Conservation (phyloP, 1,140 invertebrate species). For the Meloidogyne hapla region DNA sequence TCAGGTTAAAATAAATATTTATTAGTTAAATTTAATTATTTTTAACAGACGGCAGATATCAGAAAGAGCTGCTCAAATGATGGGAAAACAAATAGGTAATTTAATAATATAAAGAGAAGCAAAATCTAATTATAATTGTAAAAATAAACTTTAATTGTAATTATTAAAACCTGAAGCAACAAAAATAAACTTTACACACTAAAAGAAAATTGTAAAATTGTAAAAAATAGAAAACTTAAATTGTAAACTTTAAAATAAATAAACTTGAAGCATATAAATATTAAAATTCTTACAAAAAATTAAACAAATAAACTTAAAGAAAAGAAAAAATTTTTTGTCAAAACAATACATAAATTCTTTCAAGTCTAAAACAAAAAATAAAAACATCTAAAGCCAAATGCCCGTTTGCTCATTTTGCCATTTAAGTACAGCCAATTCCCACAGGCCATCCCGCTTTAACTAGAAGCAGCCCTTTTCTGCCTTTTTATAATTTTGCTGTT, state of each 20-base stretch:
- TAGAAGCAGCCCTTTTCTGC: background rate
- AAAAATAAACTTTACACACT: too few species aligned
- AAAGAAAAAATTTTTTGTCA: background rate
- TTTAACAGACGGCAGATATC: background rate
- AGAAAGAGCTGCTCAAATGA: background rate
- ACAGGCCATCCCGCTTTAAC: background rate
- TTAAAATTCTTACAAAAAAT: too few species aligned
- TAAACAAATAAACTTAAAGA: background rate
- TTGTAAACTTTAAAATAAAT: background rate
- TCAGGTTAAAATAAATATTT: slow-evolving; percentile 1
- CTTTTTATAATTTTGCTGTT: background rate
- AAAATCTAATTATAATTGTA: too few species aligned
- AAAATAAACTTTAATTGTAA: too few species aligned
- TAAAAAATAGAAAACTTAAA: background rate
- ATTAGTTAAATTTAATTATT: background rate
- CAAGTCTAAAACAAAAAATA: background rate
- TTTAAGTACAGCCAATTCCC: background rate
- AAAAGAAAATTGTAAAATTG: background rate
- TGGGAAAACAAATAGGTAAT: background rate
- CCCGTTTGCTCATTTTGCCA: background rate
- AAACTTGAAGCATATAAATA: background rate
- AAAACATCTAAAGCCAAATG: background rate
- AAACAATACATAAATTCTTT: too few species aligned
- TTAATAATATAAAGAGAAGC: too few species aligned
- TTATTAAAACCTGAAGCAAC: too few species aligned